Evolutionary conservation across 2,113 vertebrate species (phyloP).

Genomic region (Microtus richardsoni): DNA sequence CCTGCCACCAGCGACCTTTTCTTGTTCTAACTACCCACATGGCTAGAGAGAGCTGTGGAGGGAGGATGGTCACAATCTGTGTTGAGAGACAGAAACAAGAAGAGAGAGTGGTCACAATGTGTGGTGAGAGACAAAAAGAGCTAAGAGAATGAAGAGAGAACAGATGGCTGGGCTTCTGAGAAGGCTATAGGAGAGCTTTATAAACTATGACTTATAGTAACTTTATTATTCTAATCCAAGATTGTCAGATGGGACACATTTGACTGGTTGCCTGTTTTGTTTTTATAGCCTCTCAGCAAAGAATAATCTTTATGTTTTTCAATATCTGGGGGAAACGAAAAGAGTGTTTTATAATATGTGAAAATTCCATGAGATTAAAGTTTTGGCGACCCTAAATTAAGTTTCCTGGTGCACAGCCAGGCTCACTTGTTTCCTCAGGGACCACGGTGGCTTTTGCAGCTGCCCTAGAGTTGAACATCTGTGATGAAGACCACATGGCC

Average conservation of each 20-base stretch:
- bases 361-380: constrained; percentile 38
- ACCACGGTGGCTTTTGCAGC: background rate
- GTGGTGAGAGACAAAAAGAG: constrained; percentile 15
- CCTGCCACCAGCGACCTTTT: background rate
- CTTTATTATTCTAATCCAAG: constrained; percentile 19
- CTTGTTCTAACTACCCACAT: background rate
- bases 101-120: background rate
- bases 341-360: background rate
- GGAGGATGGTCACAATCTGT: background rate
- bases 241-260: background rate
- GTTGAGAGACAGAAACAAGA: constrained; percentile 5
- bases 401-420: background rate
- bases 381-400: constrained; percentile 7
- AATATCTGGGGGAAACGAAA: background rate
- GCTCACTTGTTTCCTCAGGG: background rate
- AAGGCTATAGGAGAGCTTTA: background rate
- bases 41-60: background rate
- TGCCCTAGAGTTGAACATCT: background rate
- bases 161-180: background rate
- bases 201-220: constrained; percentile 50
- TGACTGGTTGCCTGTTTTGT: background rate
- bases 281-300: background rate
- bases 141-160: background rate
- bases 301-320: constrained; percentile 7
- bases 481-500: background rate